Base-by-base conservation (phyloP, 1,140 invertebrate species). In the Tetramorium parvispinum region DNA sequence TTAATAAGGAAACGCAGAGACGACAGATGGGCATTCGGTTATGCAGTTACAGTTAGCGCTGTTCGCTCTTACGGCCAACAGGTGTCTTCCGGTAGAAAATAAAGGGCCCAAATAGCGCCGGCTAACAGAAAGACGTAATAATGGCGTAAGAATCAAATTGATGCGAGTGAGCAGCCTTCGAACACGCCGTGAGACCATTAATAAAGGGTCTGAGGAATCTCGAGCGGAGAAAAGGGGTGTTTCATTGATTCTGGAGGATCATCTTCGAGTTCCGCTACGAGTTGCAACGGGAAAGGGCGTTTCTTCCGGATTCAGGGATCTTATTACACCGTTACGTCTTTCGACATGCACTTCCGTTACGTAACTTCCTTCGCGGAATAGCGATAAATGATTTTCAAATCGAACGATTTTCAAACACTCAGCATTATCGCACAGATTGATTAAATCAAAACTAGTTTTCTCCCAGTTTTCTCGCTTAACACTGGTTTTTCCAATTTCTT, bases 1-100 rank as follows among this genome's bases (percentile, higher is more conserved):
- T 75, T 70, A 77, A 86, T 75, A 66, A 86, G 85, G 85, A 88
- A 88, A 86, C 24, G 32, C 43, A 59, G 11, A 63, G 43, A 68
- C 87, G 91, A 87, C 93, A 94, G 91, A 94, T 95, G 94, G 93
- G 68, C 71, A 90, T 94, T 93, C 94, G 92, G 93, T 95, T 94
- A 92, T 87, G 71, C 86, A 90, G 88, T 94, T 93, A 91, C 91
- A 90, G 89, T 92, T 92, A 91, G 59, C 46, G 88, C 76, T 68
- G 76, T 68, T 32, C 55, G 71, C 86, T 65, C 70, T 89, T 88
- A 77, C 91, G 87, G 92, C 93, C 94, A 95, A 95, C 94, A 95
- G 94, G 94, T 95, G 94, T 95, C 91, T 94, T 94, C 93, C 94
- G 92, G 91, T 88, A 7, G 51, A 37, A 57, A 59, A 57, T 46